Conservation (phyloP, 2,888 invertebrate species). For the Tetrapedia diversipes region DNA sequence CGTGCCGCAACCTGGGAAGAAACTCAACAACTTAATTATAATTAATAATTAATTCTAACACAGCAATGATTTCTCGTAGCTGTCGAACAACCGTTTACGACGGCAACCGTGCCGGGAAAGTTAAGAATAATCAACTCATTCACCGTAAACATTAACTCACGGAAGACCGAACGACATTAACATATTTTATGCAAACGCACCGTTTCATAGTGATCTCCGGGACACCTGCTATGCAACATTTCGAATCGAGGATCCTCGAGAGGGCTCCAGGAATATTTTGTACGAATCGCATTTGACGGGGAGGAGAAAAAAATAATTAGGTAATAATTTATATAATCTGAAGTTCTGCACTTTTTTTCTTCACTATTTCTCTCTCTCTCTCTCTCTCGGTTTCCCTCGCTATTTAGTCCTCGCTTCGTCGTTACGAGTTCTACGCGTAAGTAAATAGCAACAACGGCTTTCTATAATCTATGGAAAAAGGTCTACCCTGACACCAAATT, state of each 20-base stretch:
- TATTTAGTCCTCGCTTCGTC: conserved; percentile 20
- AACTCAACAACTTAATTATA: too few relatives aligned
- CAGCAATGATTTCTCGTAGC: too few relatives aligned
- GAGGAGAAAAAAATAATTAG: conserved; percentile 64
- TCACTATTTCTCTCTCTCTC: too few relatives aligned
- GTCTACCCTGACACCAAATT: conserved; percentile 94
- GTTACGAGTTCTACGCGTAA: conserved; percentile 66
- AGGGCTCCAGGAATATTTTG: conserved; percentile 41
- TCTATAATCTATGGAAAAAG: conserved; percentile 81
- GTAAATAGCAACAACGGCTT: conserved; percentile 81
- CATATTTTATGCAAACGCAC: too few relatives aligned
- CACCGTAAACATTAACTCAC: conserved; percentile 8
- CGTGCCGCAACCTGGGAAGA: too few relatives aligned
- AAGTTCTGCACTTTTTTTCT: conserved; percentile 48
- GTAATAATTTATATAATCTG: conserved; percentile 67
- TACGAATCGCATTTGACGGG: conserved; percentile 57
- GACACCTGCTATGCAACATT: neutral
- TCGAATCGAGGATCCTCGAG: neutral
- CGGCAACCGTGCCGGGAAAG: too few relatives aligned
- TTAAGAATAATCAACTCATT: conserved; percentile 17
- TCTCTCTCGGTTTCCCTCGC: conserved; percentile 37
- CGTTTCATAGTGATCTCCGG: neutral
- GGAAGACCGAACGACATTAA: neutral
- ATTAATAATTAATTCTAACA: too few relatives aligned
- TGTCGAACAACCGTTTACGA: too few relatives aligned